Percentiles rank a stretch among this genome's conserved stretches.
These are phyloP conservation scores for Cybosia mesomella DNA, from an alignment of 2,888 invertebrate genomes.

Conservation along the genomic window DNA sequence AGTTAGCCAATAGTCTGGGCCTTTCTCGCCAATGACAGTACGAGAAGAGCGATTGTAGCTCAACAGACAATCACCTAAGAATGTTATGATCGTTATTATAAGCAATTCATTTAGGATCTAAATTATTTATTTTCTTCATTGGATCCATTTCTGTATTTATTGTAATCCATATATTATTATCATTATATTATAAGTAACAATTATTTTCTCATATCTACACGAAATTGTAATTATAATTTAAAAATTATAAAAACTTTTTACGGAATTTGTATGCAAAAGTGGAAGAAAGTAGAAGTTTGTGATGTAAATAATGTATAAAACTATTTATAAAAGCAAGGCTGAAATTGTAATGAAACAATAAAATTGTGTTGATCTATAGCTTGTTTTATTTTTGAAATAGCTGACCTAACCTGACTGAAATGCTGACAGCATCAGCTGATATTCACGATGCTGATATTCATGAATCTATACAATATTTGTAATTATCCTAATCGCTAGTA, in stretches of 20 bases:
- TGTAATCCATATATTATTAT: constrained; percentile 59
- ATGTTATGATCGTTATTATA: constrained; percentile 85
- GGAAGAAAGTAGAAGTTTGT: constrained; percentile 70
- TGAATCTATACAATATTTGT: too few species aligned
- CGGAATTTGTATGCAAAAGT: constrained; percentile 80
- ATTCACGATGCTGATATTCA: too few species aligned
- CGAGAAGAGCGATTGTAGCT: constrained; percentile 84
- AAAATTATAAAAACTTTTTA: constrained; percentile 73
- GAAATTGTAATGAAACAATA: constrained; percentile 86
- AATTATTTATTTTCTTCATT: constrained; percentile 51
- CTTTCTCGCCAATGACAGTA: constrained; percentile 88
- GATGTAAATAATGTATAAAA: constrained; percentile 84
- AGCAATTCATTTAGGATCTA: constrained; percentile 60
- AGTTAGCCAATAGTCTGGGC: constrained; percentile 90
- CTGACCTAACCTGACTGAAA: too few species aligned
- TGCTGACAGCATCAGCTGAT: too few species aligned
- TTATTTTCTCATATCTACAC: constrained; percentile 75
- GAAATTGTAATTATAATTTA: constrained; percentile 57
- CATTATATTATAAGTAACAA: constrained; percentile 62
- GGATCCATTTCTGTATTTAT: constrained; percentile 62
- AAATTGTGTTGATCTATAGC: constrained; percentile 81
- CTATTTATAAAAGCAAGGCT: constrained; percentile 86
- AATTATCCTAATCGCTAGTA: too few species aligned
- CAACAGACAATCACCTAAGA: constrained; percentile 77
- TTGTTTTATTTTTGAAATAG: constrained; percentile 42